Conservation (phyloP, 2,113 vertebrate species). For the Bettongia penicillata region DNA sequence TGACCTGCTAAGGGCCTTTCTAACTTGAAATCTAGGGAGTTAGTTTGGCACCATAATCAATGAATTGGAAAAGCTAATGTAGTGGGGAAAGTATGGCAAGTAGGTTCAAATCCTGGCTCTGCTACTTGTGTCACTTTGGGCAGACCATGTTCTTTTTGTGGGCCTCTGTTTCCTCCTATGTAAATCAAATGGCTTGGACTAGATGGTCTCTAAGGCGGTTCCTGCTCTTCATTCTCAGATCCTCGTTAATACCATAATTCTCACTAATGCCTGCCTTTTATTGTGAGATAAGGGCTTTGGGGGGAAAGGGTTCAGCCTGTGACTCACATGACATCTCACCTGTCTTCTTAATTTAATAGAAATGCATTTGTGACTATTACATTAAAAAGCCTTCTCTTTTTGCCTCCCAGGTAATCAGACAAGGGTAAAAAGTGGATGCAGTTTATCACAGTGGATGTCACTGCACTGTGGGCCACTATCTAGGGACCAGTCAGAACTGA, state of each 20-base stretch:
- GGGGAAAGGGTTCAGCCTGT: constrained; percentile 1
- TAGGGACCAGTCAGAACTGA: neutral
- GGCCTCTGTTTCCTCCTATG: neutral
- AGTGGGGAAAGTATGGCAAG: neutral
- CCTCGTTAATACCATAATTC: constrained; percentile 27
- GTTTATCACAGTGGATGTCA: neutral
- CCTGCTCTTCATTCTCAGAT: neutral
- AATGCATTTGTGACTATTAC: constrained; percentile 61
- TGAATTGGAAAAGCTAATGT: neutral
- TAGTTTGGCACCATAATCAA: neutral
- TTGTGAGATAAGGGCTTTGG: constrained; percentile 26
- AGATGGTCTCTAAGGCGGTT: neutral
- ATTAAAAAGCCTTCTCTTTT: constrained; percentile 66
- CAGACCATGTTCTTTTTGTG: neutral
- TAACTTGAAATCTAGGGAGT: neutral
- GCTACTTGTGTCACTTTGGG: neutral
- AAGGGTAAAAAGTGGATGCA: constrained; percentile 11
- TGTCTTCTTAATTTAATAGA: constrained; percentile 65
- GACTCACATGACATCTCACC: constrained; percentile 42
- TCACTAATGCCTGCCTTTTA: constrained; percentile 57
- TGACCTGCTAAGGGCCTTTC: neutral
- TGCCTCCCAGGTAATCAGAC: constrained; percentile 57
- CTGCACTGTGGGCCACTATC: neutral
- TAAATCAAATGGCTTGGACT: neutral
- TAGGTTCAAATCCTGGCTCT: neutral